A percentile compares a stretch with the other conserved stretches of the same genome.
phyloP scores from a whole-genome alignment of 2,888 invertebrate species.

The Panopea generosa region DNA sequence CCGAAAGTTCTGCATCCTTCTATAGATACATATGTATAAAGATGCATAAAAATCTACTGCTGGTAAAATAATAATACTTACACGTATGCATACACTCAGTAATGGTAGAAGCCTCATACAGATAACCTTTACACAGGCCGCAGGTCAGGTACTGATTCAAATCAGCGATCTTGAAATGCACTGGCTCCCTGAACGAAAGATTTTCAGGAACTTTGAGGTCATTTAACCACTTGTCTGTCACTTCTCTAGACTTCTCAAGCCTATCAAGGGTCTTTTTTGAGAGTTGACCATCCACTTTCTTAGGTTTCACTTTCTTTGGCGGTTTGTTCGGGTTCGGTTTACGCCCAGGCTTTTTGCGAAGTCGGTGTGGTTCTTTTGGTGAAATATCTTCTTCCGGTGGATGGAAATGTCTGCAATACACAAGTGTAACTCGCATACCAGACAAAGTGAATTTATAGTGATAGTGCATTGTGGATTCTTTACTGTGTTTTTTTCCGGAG shows the following conservation, averaged over 20 bases:
- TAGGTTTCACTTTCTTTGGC: not conserved
- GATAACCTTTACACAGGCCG: slow-evolving; percentile 78
- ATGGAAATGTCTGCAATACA: too few relatives aligned
- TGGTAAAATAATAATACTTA: slow-evolving; percentile 69
- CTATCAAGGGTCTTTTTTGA: slow-evolving; percentile 38
- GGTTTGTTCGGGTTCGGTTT: slow-evolving; percentile 4
- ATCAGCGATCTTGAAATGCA: slow-evolving; percentile 60
- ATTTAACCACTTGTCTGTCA: slow-evolving; percentile 57
- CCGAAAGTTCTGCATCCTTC: too few relatives aligned
- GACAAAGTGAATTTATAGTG: too few relatives aligned
- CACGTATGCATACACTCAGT: slow-evolving; percentile 82
- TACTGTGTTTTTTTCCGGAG: too few relatives aligned
- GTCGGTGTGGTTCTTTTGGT: not conserved
- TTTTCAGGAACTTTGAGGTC: slow-evolving; percentile 50
- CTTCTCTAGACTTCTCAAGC: slow-evolving; percentile 50
- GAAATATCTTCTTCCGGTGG: too few relatives aligned
- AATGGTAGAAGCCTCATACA: slow-evolving; percentile 80
- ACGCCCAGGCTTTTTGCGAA: slow-evolving; percentile 7
- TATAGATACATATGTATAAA: too few relatives aligned
- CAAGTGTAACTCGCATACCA: too few relatives aligned
- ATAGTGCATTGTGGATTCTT: too few relatives aligned
- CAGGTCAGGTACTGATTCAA: slow-evolving; percentile 78
- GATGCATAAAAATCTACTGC: too few relatives aligned
- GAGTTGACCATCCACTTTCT: not conserved
- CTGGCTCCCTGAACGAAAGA: slow-evolving; percentile 44